Evolutionary conservation across 2,113 vertebrate genomes (phyloP).

Genomic region (Burhinus bistriatus): DNA sequence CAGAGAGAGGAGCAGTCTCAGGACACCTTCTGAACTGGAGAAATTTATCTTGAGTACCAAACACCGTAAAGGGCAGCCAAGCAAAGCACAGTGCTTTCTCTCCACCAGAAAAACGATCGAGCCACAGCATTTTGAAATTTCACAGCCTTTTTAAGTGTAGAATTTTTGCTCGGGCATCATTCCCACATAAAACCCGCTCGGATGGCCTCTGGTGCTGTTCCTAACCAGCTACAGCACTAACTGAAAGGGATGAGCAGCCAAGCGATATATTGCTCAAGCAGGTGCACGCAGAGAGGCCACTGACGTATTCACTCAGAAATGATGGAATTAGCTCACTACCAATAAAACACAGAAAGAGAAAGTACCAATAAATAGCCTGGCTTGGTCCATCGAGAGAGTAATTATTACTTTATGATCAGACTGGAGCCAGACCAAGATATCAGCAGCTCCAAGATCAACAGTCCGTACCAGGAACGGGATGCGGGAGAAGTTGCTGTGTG

Average conservation of each 20-base stretch:
- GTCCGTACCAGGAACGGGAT: neutral
- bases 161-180: neutral
- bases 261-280: neutral
- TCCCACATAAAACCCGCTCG: neutral
- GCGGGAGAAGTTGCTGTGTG: neutral
- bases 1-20: neutral
- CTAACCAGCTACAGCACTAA: neutral
- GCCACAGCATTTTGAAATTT: neutral
- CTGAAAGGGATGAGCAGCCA: neutral
- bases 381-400: neutral
- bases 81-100: neutral
- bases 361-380: neutral
- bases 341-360: neutral
- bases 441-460: neutral
- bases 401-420: neutral
- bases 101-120: neutral
- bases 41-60: constrained; percentile 20
- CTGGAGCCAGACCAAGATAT: neutral
- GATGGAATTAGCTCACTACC: neutral
- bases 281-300: neutral
- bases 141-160: neutral
- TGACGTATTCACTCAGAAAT: neutral
- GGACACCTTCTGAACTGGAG: neutral
- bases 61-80: neutral
- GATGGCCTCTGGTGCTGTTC: neutral